Conservation (phyloP, 2,888 invertebrate genomes). For the Dolomedes plantarius region DNA sequence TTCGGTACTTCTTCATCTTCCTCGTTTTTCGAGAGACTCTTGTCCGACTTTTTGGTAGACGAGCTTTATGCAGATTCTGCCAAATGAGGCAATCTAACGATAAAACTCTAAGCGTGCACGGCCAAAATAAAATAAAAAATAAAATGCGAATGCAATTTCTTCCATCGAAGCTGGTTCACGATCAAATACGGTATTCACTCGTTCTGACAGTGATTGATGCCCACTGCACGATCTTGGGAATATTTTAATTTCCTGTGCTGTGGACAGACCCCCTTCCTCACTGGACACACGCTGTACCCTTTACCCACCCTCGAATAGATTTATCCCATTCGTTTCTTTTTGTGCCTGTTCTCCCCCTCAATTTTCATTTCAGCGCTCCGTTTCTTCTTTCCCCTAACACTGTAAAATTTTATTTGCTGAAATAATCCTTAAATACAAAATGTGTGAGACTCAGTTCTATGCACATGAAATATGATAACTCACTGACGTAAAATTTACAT, state of each 20-base stretch:
- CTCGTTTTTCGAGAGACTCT: background rate
- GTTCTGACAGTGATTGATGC: slow-evolving; percentile 69
- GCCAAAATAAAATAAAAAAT: background rate
- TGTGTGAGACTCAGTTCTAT: no score
- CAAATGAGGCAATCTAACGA: slow-evolving; percentile 24
- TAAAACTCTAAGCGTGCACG: background rate
- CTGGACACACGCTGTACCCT: slow-evolving; percentile 45
- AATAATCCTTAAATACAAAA: no score
- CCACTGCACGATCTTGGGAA: slow-evolving; percentile 57
- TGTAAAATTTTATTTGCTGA: background rate
- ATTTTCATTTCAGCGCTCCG: background rate
- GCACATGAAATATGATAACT: no score
- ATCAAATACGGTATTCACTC: slow-evolving; percentile 45
- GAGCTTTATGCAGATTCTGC: slow-evolving; percentile 45
- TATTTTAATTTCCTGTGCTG: slow-evolving; percentile 71
- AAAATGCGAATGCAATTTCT: slow-evolving; percentile 42
- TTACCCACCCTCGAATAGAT: slow-evolving; percentile 3
- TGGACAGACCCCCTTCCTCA: slow-evolving; percentile 48
- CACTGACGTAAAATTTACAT: no score
- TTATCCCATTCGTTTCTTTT: background rate
- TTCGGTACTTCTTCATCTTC: background rate
- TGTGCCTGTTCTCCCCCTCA: background rate
- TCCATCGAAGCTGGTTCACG: slow-evolving; percentile 25
- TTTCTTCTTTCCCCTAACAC: background rate
- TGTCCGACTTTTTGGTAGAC: background rate